A percentile compares a stretch with the other conserved stretches of the same genome.
These are phyloP conservation scores for Zygogramma bicolorata DNA, from an alignment of 2,888 invertebrate genomes.

Conservation along the genomic window DNA sequence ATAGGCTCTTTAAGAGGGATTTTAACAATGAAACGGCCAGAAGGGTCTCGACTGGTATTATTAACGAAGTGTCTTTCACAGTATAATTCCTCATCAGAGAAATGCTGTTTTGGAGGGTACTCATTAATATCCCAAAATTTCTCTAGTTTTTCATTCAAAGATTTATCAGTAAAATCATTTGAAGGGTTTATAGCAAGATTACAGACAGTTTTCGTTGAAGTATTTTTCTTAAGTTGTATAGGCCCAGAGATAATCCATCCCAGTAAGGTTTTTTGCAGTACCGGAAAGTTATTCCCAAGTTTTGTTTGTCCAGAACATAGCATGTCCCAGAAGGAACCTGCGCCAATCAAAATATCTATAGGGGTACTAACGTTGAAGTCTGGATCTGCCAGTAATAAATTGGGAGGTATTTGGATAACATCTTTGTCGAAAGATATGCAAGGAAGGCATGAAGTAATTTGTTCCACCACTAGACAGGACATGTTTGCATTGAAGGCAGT, in stretches of 20 bases:
- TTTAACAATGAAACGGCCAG: slow-evolving; percentile 29
- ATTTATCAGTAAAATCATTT: not conserved
- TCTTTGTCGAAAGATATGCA: not conserved
- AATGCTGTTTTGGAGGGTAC: not conserved
- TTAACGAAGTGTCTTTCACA: slow-evolving; percentile 32
- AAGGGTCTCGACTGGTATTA: not conserved
- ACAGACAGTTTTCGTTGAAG: not conserved
- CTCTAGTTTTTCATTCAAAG: slow-evolving; percentile 13
- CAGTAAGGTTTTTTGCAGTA: slow-evolving; percentile 35
- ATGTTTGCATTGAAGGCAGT: slow-evolving; percentile 3
- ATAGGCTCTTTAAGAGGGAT: slow-evolving; percentile 29
- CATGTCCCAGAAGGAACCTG: slow-evolving; percentile 28
- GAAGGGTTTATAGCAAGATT: slow-evolving; percentile 22
- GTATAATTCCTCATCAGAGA: slow-evolving; percentile 22
- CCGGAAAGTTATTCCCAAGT: slow-evolving; percentile 21
- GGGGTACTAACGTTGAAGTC: slow-evolving; percentile 13
- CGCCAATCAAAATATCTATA: slow-evolving; percentile 29
- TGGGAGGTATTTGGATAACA: slow-evolving; percentile 23
- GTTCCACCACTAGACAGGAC: slow-evolving; percentile 25
- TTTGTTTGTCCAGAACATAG: slow-evolving; percentile 22
- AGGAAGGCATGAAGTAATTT: slow-evolving; percentile 32
- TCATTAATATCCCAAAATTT: slow-evolving; percentile 31
- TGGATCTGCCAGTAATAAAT: slow-evolving; percentile 33
- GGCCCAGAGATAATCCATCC: slow-evolving; percentile 36
- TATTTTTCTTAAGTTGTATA: not conserved